A percentile compares a stretch with the other conserved stretches of the same genome.
Evolutionary conservation across 2,113 vertebrate species (phyloP).

Genomic region (Ophiodon elongatus): DNA sequence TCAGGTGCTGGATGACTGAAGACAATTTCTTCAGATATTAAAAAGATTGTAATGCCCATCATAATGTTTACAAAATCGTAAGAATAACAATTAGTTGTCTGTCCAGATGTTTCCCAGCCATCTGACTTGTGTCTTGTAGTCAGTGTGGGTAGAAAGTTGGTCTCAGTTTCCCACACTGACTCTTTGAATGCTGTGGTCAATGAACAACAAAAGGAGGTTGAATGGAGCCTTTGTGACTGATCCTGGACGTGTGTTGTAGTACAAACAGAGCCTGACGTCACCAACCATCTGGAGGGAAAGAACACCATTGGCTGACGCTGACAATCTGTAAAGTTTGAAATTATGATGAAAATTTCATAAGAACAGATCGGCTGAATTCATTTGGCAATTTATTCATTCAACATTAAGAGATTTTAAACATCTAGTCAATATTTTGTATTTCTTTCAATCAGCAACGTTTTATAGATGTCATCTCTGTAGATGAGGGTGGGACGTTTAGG

Average conservation of each 20-base stretch:
- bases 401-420: background rate
- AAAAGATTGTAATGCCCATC: background rate
- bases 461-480: background rate
- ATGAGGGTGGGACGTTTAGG: background rate
- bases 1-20: no score
- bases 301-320: constrained; percentile 5
- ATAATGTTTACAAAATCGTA: background rate
- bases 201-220: constrained; percentile 57
- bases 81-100: background rate
- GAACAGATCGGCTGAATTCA: no score
- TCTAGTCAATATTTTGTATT: background rate
- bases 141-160: constrained; percentile 55
- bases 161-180: constrained; percentile 65
- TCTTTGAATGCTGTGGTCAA: constrained; percentile 49
- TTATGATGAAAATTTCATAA: background rate
- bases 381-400: no score
- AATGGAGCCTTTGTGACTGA: constrained; percentile 19
- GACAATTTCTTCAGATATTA: background rate
- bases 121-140: background rate
- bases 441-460: background rate
- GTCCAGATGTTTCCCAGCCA: constrained; percentile 59
- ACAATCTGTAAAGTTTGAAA: background rate
- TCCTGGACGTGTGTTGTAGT: constrained; percentile 20
- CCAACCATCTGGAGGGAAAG: constrained; percentile 65
- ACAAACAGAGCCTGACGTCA: constrained; percentile 42